Percentiles rank a stretch among this genome's conserved stretches.
These are phyloP conservation scores for Heliconius erato DNA, from an alignment of 2,888 invertebrate species.

Conservation along the genomic window DNA sequence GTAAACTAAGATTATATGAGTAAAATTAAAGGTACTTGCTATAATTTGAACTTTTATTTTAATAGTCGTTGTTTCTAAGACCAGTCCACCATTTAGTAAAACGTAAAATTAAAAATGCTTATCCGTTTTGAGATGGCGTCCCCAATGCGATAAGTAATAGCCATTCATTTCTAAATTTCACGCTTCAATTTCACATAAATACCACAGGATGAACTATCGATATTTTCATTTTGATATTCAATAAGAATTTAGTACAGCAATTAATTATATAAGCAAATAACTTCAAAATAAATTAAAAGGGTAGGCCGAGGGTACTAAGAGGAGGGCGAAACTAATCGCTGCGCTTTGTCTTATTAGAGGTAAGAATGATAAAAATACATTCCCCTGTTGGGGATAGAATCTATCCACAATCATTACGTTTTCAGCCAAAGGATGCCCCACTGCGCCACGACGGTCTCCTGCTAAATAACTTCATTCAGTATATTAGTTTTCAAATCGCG, in stretches of 20 bases:
- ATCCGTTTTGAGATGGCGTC: no score
- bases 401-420: not conserved
- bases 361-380: no score
- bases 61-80: no score
- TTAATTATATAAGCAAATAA: not conserved
- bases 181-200: not conserved
- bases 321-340: not conserved
- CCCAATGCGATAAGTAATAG: not conserved
- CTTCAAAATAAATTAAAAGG: no score
- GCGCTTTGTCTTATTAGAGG: not conserved
- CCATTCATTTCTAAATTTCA: not conserved
- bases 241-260: not conserved
- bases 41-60: no score
- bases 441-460: not conserved
- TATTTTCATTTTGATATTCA: not conserved
- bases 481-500: not conserved
- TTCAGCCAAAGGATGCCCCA: not conserved
- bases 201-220: not conserved
- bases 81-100: no score
- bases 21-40: no score
- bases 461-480: not conserved
- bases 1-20: no score
- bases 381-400: not conserved
- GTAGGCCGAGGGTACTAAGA: not conserved
- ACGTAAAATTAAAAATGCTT: no score